Percentiles rank a stretch among this genome's conserved stretches.
Conservation (phyloP, 1,140 invertebrate genomes). For the Aphidius gifuensis region DNA sequence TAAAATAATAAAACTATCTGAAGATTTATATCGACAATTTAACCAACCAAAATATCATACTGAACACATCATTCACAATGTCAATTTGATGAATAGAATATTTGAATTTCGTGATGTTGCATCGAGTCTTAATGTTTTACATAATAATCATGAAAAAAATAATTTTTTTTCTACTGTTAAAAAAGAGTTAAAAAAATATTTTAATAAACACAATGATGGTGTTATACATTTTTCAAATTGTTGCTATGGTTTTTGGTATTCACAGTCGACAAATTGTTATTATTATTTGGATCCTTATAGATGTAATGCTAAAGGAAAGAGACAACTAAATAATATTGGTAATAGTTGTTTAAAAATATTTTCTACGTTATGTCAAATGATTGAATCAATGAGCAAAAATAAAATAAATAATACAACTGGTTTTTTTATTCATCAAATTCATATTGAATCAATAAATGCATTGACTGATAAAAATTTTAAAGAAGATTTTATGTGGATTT, state of each 20-base stretch:
- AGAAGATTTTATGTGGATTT: slow-evolving; percentile 51
- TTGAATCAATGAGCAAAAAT: slow-evolving; percentile 41
- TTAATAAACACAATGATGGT: slow-evolving; percentile 37
- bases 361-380: slow-evolving; percentile 38
- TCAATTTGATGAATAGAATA: slow-evolving; percentile 43
- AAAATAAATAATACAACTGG: slow-evolving; percentile 38
- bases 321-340: slow-evolving; percentile 24
- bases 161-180: slow-evolving; percentile 27
- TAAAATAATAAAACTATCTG: slow-evolving; percentile 41
- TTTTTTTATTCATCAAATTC: slow-evolving; percentile 48
- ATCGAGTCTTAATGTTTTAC: slow-evolving; percentile 30
- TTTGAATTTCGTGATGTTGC: slow-evolving; percentile 47
- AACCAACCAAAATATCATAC: slow-evolving; percentile 37
- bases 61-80: slow-evolving; percentile 42
- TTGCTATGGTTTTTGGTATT: slow-evolving; percentile 54
- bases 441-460: slow-evolving; percentile 45
- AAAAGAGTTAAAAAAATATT: slow-evolving; percentile 37
- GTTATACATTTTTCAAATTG: slow-evolving; percentile 51
- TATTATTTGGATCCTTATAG: slow-evolving; percentile 51
- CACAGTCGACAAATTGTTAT: slow-evolving; percentile 37
- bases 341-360: slow-evolving; percentile 42
- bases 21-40: slow-evolving; percentile 40
- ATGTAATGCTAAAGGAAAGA: slow-evolving; percentile 37
- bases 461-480: slow-evolving; percentile 30
- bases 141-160: slow-evolving; percentile 24